Evolutionary conservation across 2,797 vertebrate species (phyloP).

Genomic region (Bradypus variegatus): DNA sequence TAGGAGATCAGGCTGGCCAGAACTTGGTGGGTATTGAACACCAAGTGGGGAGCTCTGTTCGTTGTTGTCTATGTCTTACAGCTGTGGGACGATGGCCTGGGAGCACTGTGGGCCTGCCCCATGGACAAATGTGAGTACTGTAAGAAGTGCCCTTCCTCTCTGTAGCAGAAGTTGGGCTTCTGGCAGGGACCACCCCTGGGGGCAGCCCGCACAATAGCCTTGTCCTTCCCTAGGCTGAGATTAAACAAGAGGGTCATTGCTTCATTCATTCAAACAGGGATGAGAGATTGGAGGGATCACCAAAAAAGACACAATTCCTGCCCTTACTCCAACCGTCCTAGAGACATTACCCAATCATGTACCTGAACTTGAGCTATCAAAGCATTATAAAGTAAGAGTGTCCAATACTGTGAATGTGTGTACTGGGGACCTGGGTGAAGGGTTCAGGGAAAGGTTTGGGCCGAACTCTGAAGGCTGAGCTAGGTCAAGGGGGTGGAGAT

Average conservation of each 20-base stretch:
- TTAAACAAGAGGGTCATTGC: background rate
- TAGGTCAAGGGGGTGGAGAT: background rate
- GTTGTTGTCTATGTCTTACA: conserved; percentile 41
- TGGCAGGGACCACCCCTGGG: background rate
- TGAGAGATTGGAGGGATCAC: background rate
- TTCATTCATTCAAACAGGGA: conserved; percentile 14
- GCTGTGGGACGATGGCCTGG: conserved; percentile 66
- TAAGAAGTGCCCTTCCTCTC: background rate
- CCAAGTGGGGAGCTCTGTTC: background rate
- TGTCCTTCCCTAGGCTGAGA: background rate
- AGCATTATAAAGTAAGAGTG: background rate
- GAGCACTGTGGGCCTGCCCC: conserved; percentile 70
- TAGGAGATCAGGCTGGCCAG: background rate
- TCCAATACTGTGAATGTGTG: background rate
- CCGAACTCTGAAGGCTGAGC: background rate
- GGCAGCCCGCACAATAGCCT: background rate
- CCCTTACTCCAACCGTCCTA: background rate
- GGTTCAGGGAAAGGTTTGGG: background rate
- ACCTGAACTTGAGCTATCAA: background rate
- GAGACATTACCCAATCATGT: background rate
- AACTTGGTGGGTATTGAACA: background rate
- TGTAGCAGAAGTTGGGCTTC: background rate
- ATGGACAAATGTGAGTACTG: conserved; percentile 75
- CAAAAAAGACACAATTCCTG: background rate
- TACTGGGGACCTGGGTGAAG: background rate